Evolutionary conservation across 2,797 vertebrate genomes (phyloP).

Genomic region (Gambelia wislizenii): DNA sequence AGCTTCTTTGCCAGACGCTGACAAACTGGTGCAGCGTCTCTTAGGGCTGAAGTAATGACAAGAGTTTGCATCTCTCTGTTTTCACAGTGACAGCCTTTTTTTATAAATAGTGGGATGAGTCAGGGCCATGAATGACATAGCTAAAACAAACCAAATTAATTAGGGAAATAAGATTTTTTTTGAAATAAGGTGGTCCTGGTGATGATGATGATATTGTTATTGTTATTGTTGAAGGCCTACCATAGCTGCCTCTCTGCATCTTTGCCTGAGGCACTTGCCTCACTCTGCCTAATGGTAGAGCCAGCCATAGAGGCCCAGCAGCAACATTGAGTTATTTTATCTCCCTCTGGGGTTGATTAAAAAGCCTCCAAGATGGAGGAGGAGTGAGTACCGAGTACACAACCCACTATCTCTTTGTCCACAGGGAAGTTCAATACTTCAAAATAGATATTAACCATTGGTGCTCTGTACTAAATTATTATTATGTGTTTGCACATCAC

Average conservation of each 20-base stretch:
- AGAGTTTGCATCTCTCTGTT: constrained; percentile 9
- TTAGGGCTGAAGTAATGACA: neutral
- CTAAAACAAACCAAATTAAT: constrained; percentile 4
- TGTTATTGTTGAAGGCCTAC: no score
- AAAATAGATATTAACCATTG: neutral
- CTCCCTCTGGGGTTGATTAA: no score
- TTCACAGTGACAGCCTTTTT: neutral
- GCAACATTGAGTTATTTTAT: no score
- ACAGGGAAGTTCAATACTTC: neutral
- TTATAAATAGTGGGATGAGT: constrained; percentile 9
- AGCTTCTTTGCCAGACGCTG: constrained; percentile 12
- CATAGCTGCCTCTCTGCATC: no score
- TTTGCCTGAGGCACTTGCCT: no score
- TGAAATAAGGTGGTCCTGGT: neutral
- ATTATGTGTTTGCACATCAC: neutral
- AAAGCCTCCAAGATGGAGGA: no score
- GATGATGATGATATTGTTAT: no score
- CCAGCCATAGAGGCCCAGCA: no score
- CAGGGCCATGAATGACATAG: constrained; percentile 23
- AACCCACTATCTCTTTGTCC: neutral
- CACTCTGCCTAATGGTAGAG: no score
- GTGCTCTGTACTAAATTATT: neutral
- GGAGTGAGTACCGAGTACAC: no score
- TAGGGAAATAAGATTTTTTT: neutral
- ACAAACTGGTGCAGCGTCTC: constrained; percentile 8